phyloP scores from a whole-genome alignment of 2,888 invertebrate species.

The Lissocephala sabroskyi region DNA sequence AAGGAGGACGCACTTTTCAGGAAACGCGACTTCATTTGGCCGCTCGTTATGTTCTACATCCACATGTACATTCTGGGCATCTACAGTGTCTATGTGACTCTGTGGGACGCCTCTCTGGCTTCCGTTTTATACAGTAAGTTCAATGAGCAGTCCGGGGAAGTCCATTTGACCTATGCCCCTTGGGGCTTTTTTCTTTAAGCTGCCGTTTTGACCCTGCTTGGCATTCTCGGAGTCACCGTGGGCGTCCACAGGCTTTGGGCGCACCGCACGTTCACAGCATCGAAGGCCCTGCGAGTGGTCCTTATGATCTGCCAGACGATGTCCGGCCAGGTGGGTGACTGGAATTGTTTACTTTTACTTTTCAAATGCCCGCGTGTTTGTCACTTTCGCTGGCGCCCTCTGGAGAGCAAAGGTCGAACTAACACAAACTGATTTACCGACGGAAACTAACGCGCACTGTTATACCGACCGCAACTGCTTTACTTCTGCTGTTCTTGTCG shows the following conservation, averaged over 20 bases:
- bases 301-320: conserved; percentile 88
- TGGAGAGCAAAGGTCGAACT: too few species aligned
- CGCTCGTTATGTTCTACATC: conserved; percentile 81
- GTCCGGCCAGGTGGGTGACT: conserved; percentile 88
- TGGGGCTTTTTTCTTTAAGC: conserved; percentile 77
- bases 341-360: too few species aligned
- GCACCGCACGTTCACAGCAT: conserved; percentile 87
- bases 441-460: too few species aligned
- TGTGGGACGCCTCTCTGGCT: conserved; percentile 76
- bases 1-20: conserved; percentile 15
- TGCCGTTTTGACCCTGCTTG: conserved; percentile 76
- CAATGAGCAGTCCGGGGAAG: background rate
- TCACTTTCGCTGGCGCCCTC: too few species aligned
- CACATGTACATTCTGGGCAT: conserved; percentile 81
- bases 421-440: too few species aligned
- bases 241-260: conserved; percentile 97
- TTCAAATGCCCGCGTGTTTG: too few species aligned
- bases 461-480: too few species aligned
- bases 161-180: conserved; percentile 2
- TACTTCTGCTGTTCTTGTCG: too few species aligned
- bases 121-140: conserved; percentile 80
- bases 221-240: conserved; percentile 86
- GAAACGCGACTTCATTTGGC: conserved; percentile 81
- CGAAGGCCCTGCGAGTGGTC: conserved; percentile 79
- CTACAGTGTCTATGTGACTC: conserved; percentile 77